These are phyloP conservation scores for Coptotermes formosanus DNA, from an alignment of 1,140 invertebrate genomes.

Conservation along the genomic window DNA sequence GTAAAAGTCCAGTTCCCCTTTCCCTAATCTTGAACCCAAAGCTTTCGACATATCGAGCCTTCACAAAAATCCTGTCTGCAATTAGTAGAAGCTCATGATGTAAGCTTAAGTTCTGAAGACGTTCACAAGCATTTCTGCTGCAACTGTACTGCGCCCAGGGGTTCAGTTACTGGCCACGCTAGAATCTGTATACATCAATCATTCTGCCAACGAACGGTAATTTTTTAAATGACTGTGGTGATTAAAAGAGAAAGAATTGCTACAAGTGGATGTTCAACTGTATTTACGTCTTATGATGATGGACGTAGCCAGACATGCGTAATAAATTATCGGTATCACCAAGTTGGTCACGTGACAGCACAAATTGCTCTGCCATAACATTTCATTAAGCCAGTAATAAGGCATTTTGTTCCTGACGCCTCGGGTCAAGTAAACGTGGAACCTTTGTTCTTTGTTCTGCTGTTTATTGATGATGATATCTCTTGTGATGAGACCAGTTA, in stretches of 20 bases:
- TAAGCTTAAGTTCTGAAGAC: background rate
- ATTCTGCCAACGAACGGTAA: background rate
- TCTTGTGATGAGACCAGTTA: background rate
- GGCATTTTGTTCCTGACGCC: background rate
- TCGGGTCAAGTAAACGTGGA: background rate
- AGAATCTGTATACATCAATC: background rate
- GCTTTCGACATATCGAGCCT: no score
- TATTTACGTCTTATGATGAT: background rate
- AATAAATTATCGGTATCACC: background rate
- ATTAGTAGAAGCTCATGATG: no score
- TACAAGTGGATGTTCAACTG: background rate
- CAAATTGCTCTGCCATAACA: background rate
- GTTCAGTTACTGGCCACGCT: background rate
- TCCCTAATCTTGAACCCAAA: no score
- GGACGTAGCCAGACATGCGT: background rate
- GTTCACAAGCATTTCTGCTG: background rate
- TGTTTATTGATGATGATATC: background rate
- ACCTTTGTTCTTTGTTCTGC: background rate
- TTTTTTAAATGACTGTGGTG: constrained; percentile 7
- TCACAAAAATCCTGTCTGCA: no score
- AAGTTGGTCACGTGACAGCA: background rate
- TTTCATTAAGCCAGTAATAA: background rate
- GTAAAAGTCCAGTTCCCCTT: no score
- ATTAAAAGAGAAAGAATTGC: constrained; percentile 13
- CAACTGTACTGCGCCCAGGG: background rate